Evolutionary conservation across 2,797 vertebrate genomes (phyloP).

Genomic region (Argya squamiceps): DNA sequence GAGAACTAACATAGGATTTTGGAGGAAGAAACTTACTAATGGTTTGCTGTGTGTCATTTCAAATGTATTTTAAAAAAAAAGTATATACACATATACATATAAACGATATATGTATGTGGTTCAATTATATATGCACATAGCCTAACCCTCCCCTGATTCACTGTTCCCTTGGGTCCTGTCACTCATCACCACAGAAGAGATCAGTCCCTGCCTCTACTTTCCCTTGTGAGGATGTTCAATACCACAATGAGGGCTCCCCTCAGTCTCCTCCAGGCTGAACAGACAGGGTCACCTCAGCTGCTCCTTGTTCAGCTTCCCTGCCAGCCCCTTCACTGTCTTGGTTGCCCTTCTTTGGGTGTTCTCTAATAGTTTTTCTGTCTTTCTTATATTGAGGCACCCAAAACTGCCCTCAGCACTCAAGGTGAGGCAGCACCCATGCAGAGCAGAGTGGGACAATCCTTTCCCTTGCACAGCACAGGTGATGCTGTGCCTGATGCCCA

Average conservation of each 20-base stretch:
- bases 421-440: background rate
- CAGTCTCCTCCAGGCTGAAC: background rate
- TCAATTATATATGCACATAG: background rate
- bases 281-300: background rate
- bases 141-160: background rate
- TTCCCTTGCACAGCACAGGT: background rate
- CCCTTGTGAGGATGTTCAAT: background rate
- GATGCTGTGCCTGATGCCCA: background rate
- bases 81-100: too few relatives aligned
- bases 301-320: background rate
- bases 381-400: background rate
- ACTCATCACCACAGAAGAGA: background rate
- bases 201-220: background rate
- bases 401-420: rapidly evolving
- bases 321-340: background rate
- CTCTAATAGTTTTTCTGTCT: background rate
- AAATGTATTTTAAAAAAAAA: background rate
- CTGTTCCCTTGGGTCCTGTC: background rate
- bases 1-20: slow-evolving; percentile 60
- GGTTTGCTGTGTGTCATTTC: slow-evolving; percentile 44
- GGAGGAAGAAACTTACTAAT: slow-evolving; percentile 72
- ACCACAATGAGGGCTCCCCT: background rate
- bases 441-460: background rate
- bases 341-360: background rate
- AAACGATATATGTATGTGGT: background rate